A percentile compares a stretch with the other conserved stretches of the same genome.
Conservation (phyloP, 2,797 vertebrate species). For the Phrynocephalus guinanensis region DNA sequence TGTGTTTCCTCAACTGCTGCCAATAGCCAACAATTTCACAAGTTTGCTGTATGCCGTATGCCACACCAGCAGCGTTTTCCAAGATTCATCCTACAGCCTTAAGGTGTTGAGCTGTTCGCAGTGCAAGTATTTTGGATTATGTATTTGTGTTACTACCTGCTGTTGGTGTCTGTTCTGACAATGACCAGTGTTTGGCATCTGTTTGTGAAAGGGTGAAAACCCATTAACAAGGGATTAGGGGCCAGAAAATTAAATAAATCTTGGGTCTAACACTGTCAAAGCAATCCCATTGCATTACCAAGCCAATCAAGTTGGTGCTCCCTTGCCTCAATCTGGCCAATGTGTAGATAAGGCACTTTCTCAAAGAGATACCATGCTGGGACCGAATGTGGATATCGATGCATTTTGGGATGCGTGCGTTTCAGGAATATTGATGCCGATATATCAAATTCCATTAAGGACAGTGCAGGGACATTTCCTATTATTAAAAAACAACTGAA, state of each 20-base stretch:
- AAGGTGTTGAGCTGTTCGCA: constrained; percentile 38
- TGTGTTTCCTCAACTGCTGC: constrained; percentile 54
- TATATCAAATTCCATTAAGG: too few species aligned
- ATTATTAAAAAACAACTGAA: too few species aligned
- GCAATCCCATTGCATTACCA: neutral
- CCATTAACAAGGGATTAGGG: neutral
- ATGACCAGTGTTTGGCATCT: neutral
- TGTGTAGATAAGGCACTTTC: neutral
- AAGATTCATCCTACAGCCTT: constrained; percentile 38
- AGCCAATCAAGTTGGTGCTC: neutral
- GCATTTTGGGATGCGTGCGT: neutral
- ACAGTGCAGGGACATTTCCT: too few species aligned
- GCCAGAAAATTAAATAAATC: neutral
- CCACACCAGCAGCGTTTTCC: constrained; percentile 12
- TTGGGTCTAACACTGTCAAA: too few species aligned
- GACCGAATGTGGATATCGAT: neutral
- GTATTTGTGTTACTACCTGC: constrained; percentile 5
- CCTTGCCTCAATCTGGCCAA: neutral
- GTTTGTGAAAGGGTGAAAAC: constrained; percentile 15
- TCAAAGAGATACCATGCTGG: neutral
- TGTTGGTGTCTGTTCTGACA: neutral
- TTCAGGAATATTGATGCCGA: too few species aligned
- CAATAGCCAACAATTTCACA: constrained; percentile 43
- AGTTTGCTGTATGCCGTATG: neutral
- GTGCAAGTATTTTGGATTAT: accelerated